phyloP scores from a whole-genome alignment of 2,888 invertebrate species.

The Argyresthia albistria region DNA sequence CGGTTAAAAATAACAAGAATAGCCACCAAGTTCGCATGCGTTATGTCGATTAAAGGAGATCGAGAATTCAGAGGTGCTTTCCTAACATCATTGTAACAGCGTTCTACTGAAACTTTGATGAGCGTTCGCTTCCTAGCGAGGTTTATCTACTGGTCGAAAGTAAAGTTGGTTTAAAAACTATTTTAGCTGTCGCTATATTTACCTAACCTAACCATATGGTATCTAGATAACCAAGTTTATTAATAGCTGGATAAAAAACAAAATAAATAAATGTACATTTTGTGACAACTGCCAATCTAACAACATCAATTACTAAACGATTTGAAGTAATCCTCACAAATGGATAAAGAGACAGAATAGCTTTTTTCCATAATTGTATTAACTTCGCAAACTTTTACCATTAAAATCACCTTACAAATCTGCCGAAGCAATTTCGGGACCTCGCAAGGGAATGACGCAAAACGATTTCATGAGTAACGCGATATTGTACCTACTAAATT shows the following conservation, averaged over 20 bases:
- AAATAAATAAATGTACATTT: no score
- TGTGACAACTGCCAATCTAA: no score
- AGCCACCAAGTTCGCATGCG: no score
- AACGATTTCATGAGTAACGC: slow-evolving; percentile 42
- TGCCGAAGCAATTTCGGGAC: slow-evolving; percentile 38
- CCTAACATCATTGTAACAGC: background rate
- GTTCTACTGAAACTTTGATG: background rate
- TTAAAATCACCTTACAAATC: slow-evolving; percentile 25
- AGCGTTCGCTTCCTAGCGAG: background rate
- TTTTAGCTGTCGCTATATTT: background rate
- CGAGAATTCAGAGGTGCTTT: background rate
- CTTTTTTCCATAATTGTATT: background rate
- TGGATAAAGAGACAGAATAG: background rate
- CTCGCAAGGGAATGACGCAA: slow-evolving; percentile 42
- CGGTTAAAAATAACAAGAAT: no score
- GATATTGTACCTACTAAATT: slow-evolving; percentile 51
- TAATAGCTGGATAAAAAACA: no score
- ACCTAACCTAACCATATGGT: no score
- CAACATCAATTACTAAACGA: no score
- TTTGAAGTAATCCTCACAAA: background rate
- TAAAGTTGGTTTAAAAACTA: background rate
- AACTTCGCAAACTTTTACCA: background rate
- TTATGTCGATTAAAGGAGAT: background rate
- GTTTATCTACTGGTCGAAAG: background rate
- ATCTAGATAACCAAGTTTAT: no score